phyloP scores from a whole-genome alignment of 1,140 invertebrate species.

The Lepidurus arcticus region DNA sequence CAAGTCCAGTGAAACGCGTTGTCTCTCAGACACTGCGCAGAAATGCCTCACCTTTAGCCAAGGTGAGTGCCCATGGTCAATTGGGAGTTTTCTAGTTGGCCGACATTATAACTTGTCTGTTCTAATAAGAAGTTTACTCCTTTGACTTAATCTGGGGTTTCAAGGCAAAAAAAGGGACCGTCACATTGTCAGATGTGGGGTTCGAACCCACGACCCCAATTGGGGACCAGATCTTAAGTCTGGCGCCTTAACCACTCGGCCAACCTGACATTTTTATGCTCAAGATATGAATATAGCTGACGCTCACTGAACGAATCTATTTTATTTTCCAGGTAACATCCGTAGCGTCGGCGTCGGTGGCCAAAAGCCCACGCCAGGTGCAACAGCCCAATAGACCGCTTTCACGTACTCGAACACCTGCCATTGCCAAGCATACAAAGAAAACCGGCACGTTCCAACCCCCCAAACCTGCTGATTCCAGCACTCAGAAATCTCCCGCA shows the following conservation, averaged over 20 bases:
- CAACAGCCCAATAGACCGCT: neutral
- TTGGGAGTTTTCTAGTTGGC: no score
- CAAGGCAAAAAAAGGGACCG: neutral
- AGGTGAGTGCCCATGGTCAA: neutral
- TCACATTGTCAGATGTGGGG: slow-evolving; percentile 59
- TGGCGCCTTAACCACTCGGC: slow-evolving; percentile 67
- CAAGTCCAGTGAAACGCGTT: neutral
- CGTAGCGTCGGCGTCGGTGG: neutral
- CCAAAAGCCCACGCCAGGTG: slow-evolving; percentile 12
- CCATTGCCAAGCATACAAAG: neutral
- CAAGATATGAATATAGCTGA: neutral
- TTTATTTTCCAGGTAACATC: neutral
- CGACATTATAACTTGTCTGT: no score
- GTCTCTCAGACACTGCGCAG: neutral
- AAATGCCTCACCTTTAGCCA: neutral
- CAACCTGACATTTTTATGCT: slow-evolving; percentile 47
- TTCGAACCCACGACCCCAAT: slow-evolving; percentile 66
- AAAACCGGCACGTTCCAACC: neutral
- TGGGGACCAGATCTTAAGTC: slow-evolving; percentile 67
- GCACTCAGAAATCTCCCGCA: neutral
- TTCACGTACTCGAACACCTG: neutral
- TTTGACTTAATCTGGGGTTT: no score
- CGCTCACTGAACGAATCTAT: neutral
- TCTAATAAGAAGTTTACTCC: no score
- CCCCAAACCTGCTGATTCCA: neutral